These are phyloP conservation scores for Lagopus muta DNA, from an alignment of 2,113 vertebrate species.

Conservation along the genomic window DNA sequence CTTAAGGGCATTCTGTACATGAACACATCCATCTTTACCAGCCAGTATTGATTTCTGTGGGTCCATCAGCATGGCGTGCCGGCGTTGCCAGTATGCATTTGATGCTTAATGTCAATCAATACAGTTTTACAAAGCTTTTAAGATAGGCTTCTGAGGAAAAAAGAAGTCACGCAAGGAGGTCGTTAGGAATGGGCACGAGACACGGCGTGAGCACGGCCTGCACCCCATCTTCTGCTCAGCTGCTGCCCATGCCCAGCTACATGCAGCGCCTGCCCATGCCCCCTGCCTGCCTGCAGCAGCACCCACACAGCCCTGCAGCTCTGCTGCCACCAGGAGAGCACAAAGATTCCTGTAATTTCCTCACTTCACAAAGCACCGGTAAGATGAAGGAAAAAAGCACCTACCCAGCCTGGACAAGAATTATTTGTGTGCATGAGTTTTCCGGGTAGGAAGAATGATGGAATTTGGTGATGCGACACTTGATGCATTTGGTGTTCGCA, in stretches of 20 bases:
- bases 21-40: neutral
- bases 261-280: neutral
- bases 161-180: neutral
- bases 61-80: neutral
- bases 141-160: neutral
- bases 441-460: neutral
- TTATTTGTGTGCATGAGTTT: neutral
- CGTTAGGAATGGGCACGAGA: neutral
- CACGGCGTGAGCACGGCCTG: neutral
- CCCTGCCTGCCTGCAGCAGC: neutral
- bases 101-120: neutral
- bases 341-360: neutral
- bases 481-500: neutral
- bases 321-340: neutral
- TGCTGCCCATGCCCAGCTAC: neutral
- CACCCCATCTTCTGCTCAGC: neutral
- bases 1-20: neutral
- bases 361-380: fast-evolving
- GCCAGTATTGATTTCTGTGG: fast-evolving
- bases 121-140: neutral
- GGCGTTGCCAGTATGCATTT: fast-evolving
- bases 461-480: neutral
- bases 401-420: neutral
- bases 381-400: neutral
- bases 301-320: neutral